These are phyloP conservation scores for Belonocnema kinseyi DNA, from an alignment of 1,140 invertebrate genomes.

Conservation along the genomic window DNA sequence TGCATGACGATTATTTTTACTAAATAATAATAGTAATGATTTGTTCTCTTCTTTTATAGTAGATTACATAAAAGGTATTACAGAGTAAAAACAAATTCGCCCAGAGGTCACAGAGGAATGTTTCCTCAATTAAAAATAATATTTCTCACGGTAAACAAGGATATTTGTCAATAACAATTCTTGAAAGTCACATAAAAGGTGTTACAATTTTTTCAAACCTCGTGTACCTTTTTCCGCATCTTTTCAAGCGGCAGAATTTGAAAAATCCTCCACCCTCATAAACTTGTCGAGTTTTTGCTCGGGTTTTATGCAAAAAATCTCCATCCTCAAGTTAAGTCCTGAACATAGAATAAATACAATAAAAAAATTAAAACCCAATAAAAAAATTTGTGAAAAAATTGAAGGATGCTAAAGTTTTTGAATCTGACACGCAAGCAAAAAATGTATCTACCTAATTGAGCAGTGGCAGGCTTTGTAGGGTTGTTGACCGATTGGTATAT, in stretches of 20 bases:
- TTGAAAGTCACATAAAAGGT: too few relatives aligned
- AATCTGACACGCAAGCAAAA: not conserved
- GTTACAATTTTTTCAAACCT: too few relatives aligned
- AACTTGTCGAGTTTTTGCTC: not conserved
- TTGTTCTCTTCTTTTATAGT: not conserved
- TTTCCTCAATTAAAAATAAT: too few relatives aligned
- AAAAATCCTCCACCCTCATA: not conserved
- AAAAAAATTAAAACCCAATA: not conserved
- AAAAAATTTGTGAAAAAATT: not conserved
- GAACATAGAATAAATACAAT: not conserved
- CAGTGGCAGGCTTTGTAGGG: not conserved
- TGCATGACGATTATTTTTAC: not conserved
- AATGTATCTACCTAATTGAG: not conserved
- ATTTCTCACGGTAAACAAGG: too few relatives aligned
- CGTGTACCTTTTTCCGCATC: too few relatives aligned
- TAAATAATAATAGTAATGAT: not conserved
- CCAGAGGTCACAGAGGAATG: too few relatives aligned
- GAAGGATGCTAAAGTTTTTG: not conserved
- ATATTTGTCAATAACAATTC: too few relatives aligned
- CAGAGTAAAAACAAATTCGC: too few relatives aligned
- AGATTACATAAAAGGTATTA: too few relatives aligned
- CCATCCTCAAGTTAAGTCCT: too few relatives aligned
- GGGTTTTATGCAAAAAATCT: too few relatives aligned
- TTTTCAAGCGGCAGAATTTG: not conserved
- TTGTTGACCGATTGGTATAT: slow-evolving; percentile 32